Base-by-base conservation (phyloP, 1,140 invertebrate genomes). In the Polyergus mexicanus region DNA sequence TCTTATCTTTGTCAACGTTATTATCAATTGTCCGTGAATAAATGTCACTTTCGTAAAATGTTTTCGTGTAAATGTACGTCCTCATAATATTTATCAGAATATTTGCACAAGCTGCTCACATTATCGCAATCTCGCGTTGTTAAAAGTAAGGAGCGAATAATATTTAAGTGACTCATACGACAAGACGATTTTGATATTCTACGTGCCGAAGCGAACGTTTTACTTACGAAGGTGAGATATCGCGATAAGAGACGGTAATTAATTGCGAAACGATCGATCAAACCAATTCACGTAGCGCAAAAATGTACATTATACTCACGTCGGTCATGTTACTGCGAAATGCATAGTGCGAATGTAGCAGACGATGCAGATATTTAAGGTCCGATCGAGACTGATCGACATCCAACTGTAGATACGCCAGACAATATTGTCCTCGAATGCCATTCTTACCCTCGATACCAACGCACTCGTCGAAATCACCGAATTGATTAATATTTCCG, bases 401-500 rank as follows among this genome's bases (percentile, higher is more conserved):
- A 32, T 94, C 93, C 16, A 96, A 72, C 87, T 97, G 96, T 25
- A 97, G 92, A 88, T 96, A 96, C 16, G 95, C 95, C 68, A 97
- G 92, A 86, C 97, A 97, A 88, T 97, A 97, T 89, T 96, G 95
- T 28, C 96, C 96, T 2, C 91, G 93, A 13, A 97, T 94, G 22
- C 92, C 93, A 5, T 94, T 92, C 69, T 85, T 91, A 84, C 92
- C 94, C 44, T 93, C 87, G 19, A 95, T 90, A n/a, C 91, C 92
- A 63, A 97, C 58, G 88, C 96, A 97, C 86, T 96, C 96, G 90
- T 97, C 96, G 81, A 96, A 97, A 88, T 97, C 96, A 11, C 96
- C 96, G 7, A 96, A 94, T 74, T 97, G 96, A 94, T 97, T 97
- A 10, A 96, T 94, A 90, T 97, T 97, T 56, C 96, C 96, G 91